These are phyloP conservation scores for Diabrotica virgifera DNA, from an alignment of 1,140 invertebrate genomes.

Conservation along the genomic window DNA sequence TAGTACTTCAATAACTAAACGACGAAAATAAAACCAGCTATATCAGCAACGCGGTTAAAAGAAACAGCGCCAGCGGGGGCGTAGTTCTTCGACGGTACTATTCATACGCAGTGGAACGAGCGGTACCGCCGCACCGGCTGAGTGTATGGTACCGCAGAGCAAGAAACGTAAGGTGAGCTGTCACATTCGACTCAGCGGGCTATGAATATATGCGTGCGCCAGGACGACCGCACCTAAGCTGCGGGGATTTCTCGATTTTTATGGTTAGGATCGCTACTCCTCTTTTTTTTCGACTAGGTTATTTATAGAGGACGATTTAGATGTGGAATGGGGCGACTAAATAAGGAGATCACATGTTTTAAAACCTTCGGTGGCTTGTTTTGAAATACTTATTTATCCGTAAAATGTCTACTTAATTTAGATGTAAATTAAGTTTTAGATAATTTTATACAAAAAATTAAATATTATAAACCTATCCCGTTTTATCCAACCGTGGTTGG, in stretches of 20 bases:
- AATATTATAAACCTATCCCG: no score
- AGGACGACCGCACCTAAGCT: not conserved
- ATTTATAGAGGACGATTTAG: not conserved
- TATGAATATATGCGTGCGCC: conserved; percentile 1
- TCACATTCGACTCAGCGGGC: conserved; percentile 1
- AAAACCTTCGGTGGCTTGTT: no score
- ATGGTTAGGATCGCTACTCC: not conserved
- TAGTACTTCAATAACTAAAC: no score
- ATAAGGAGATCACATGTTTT: no score
- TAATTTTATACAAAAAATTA: no score
- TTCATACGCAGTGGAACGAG: not conserved
- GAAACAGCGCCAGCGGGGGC: not conserved
- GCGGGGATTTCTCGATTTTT: not conserved
- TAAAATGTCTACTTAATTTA: no score
- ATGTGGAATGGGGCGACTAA: not conserved
- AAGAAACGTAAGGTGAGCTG: conserved; percentile 1
- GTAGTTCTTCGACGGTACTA: not conserved
- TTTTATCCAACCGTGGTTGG: no score
- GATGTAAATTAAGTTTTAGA: no score
- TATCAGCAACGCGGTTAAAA: not conserved
- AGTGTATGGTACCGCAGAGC: not conserved
- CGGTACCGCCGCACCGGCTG: not conserved
- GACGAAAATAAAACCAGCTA: not conserved
- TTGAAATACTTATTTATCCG: no score
- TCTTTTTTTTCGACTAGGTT: not conserved